These are phyloP conservation scores for Itoplectis maculator DNA, from an alignment of 2,888 invertebrate species.

Conservation along the genomic window DNA sequence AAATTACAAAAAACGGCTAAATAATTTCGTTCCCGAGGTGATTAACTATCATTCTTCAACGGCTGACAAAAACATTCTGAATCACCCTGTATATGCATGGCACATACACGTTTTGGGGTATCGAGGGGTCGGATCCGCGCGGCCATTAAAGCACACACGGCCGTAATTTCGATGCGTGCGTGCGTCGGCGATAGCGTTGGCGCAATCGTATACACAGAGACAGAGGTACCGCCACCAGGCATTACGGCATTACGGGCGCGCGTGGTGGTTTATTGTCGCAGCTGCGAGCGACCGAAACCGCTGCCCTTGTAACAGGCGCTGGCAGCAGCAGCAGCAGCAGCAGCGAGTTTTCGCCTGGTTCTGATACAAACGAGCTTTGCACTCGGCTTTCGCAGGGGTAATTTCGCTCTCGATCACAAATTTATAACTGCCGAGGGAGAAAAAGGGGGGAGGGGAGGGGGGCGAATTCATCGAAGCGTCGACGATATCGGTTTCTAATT, in stretches of 20 bases:
- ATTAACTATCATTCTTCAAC: too few relatives aligned
- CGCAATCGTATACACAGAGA: constrained; percentile 40
- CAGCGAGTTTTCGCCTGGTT: constrained; percentile 45
- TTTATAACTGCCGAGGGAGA: constrained; percentile 43
- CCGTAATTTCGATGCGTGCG: constrained; percentile 15
- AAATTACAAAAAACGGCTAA: too few relatives aligned
- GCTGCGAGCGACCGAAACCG: constrained; percentile 51
- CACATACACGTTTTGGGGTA: background rate
- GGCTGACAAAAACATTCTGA: too few relatives aligned
- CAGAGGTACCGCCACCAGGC: too few relatives aligned
- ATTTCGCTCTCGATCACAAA: constrained; percentile 48
- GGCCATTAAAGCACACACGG: constrained; percentile 49
- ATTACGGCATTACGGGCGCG: constrained; percentile 56
- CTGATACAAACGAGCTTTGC: constrained; percentile 32
- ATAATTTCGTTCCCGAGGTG: too few relatives aligned
- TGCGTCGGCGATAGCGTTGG: constrained; percentile 52
- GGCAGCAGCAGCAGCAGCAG: background rate
- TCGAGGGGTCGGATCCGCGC: constrained; percentile 32
- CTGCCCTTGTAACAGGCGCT: constrained; percentile 42
- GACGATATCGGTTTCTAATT: constrained; percentile 58
- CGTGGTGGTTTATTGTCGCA: constrained; percentile 64
- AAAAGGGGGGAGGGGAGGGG: constrained; percentile 8
- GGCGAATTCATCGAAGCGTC: constrained; percentile 59
- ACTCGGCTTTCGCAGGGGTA: background rate
- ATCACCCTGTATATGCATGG: too few relatives aligned